These are phyloP conservation scores for Drosophila lutescens DNA, from an alignment of 2,888 invertebrate genomes.

Conservation along the genomic window DNA sequence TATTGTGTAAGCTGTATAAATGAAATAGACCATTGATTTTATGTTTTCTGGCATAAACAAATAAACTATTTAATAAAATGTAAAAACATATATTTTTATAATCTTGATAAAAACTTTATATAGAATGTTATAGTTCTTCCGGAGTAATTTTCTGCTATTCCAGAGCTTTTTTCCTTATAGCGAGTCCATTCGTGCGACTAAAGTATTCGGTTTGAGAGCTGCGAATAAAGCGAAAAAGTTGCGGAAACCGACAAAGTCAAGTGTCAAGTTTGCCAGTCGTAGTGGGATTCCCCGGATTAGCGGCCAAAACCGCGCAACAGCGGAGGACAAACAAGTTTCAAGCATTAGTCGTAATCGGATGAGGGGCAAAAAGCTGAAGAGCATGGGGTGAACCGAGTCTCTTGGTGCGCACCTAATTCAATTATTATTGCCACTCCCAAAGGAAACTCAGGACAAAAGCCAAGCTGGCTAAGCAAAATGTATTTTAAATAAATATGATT, in stretches of 20 bases:
- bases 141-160: too few relatives aligned
- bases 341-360: slow-evolving; percentile 42
- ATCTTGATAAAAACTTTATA: too few relatives aligned
- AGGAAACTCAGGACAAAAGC: not conserved
- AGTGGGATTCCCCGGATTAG: slow-evolving; percentile 36
- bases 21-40: not conserved
- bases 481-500: slow-evolving; percentile 79
- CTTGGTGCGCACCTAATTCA: slow-evolving; percentile 67
- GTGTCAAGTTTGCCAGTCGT: slow-evolving; percentile 34
- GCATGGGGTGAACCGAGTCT: slow-evolving; percentile 10
- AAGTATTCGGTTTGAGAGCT: slow-evolving; percentile 16
- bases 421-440: slow-evolving; percentile 63
- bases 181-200: not conserved
- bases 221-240: slow-evolving; percentile 27
- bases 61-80: not conserved
- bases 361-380: not conserved
- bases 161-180: not conserved
- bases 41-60: not conserved
- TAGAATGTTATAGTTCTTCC: too few relatives aligned
- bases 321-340: slow-evolving; percentile 42
- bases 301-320: slow-evolving; percentile 34
- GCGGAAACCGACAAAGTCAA: slow-evolving; percentile 25
- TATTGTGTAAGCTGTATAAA: not conserved
- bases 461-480: slow-evolving; percentile 55
- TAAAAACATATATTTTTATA: too few relatives aligned